Conservation (phyloP, 2,797 vertebrate genomes). For the Esox lucius region DNA sequence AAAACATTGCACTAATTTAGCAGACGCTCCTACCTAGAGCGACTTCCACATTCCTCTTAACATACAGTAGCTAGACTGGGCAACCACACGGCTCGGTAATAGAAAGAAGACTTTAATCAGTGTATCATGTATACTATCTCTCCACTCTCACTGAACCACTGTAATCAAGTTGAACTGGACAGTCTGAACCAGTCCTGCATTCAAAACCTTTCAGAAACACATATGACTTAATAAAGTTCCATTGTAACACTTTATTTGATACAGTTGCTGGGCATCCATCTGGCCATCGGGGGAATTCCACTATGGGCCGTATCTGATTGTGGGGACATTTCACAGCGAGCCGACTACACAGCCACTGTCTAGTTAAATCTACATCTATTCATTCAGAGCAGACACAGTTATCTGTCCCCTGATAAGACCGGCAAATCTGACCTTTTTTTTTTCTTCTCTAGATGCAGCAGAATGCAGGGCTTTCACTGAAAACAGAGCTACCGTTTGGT, state of each 20-base stretch:
- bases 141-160: too few species aligned
- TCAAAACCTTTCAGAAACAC: too few species aligned
- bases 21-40: too few species aligned
- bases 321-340: slow-evolving; percentile 32
- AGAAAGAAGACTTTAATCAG: too few species aligned
- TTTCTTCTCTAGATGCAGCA: slow-evolving; percentile 23
- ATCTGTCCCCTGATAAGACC: slow-evolving; percentile 43
- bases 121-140: too few species aligned
- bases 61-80: too few species aligned
- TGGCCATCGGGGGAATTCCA: slow-evolving; percentile 56
- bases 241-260: slow-evolving; percentile 13
- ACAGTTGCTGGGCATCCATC: slow-evolving; percentile 36
- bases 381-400: slow-evolving; percentile 20
- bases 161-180: too few species aligned
- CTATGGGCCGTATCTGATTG: slow-evolving; percentile 51
- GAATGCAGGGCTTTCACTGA: slow-evolving; percentile 58
- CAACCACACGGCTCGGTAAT: too few species aligned
- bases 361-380: slow-evolving; percentile 33
- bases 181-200: too few species aligned
- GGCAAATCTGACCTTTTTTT: slow-evolving; percentile 30
- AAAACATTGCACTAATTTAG: too few species aligned
- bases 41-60: too few species aligned
- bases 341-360: slow-evolving; percentile 12
- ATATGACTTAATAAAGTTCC: too few species aligned
- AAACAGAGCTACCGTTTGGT: slow-evolving; percentile 4